Base-by-base conservation (phyloP, 1,140 invertebrate species). In the Hycleus cichorii region DNA sequence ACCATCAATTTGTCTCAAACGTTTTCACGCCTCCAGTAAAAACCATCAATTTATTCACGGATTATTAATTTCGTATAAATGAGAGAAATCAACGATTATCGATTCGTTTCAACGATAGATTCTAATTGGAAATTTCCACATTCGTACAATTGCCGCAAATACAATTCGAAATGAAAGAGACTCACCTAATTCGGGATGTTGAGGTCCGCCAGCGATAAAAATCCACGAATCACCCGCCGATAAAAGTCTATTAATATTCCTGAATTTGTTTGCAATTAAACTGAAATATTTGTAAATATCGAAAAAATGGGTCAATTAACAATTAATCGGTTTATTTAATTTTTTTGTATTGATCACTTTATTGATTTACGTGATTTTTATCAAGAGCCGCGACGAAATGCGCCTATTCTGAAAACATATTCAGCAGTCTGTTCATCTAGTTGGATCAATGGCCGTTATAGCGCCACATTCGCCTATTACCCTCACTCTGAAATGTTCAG, bases 331-430 rank as follows among this genome's bases (percentile, higher is more conserved):
- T 39, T 25, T 10, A 12, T 38, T 26, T 39, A 49, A 39, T 40
- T 49, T 11, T 49, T 4, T 27, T 8, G 26, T 50, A 69, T 69
- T 59, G 67, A 69, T 69, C 63, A 60, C 62, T 55, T 39, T 48
- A 67, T 69, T 62, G 68, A 69, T 68, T 66, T 62, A 42, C 65
- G 59, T 62, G 62, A 59, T 58, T 66, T 64, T 66, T 60, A 38
- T 49, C 39, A 47, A 45, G 60, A 55, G 59, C 55, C 43, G 55
- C 57, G 44, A 47, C 39, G 48, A 52, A 62, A 62, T 49, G 64
- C 51, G 67, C 60, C 61, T 59, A 56, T 56, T 45, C 57, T 53
- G 45, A 57, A 39, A 52, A 42, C 60, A 60, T 52, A 64, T 49
- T 46, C 39, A 58, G 48, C 47, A 32, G 0, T 32, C 32, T 32